Base-by-base conservation (phyloP, 2,888 invertebrate species). In the Eilema caniola region DNA sequence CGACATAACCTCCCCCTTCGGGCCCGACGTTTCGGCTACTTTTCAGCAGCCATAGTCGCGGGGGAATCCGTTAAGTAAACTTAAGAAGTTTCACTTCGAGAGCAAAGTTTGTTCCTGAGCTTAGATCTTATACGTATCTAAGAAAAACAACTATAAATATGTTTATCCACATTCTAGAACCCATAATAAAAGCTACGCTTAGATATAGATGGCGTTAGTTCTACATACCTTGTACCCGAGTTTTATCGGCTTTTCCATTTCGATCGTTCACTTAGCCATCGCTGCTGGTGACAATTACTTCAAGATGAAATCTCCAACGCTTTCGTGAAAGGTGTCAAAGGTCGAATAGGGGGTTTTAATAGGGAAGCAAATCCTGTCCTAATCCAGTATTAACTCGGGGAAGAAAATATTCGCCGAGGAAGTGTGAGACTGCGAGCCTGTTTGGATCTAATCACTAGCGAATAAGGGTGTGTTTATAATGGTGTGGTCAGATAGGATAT, bases 341-440 rank as follows among this genome's bases (percentile, higher is more conserved):
- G 82, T 82, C 80, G 69, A 67, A 76, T 76, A 76, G 71, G 71
- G 79, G 85, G 82, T 83, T 86, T 86, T 86, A 87, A 87, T 86
- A 84, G 85, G 78, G 80, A 82, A 85, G 82, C 76, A 84, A 84
- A 86, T 79, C 86, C 82, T 67, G 70, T 68, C 76, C 73, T 83
- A 79, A 84, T 78, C 84, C 72, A 62, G 74, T 74, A 77, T 83
- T 81, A 82, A 75, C 61, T 69, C 24, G 68, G 25, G 70, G 67
- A 61, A 73, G 69, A 59, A 76, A 82, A 82, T 73, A 74, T 76
- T 74, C 66, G 25, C 67, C 70, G 68, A 75, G 70, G 72, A 75
- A 77, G 79, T 80, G 78, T 71, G 66, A 67, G 41, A 28, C 62
- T 67, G 65, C 14, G 67, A 72, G 77, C 69, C 65, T 66, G 70